Conservation (phyloP, 2,113 vertebrate genomes). For the Orthonyx spaldingii region DNA sequence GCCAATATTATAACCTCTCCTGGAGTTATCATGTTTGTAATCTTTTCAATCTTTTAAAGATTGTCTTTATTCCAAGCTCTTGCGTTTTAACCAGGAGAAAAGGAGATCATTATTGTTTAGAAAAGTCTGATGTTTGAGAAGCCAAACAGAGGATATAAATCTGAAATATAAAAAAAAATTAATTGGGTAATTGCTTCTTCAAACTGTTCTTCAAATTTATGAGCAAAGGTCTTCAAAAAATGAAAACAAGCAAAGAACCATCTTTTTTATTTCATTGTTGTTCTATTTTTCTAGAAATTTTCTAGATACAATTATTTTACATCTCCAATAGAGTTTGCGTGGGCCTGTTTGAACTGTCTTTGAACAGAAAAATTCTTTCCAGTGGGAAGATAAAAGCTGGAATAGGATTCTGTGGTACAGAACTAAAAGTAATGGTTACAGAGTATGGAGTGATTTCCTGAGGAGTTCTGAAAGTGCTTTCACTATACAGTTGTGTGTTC, state of each 20-base stretch:
- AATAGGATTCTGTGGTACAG: not conserved
- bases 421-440: not conserved
- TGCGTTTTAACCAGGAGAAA: not conserved
- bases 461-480: not conserved
- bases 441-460: not conserved
- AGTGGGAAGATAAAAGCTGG: not conserved
- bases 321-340: not conserved
- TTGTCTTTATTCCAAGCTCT: not conserved
- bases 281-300: not conserved
- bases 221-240: not conserved
- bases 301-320: not conserved
- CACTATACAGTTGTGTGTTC: not conserved
- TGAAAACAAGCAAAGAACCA: not conserved
- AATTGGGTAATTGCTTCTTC: not conserved
- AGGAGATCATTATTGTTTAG: not conserved
- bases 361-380: not conserved
- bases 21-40: not conserved
- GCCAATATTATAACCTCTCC: not conserved
- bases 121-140: not conserved
- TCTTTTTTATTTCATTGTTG: not conserved
- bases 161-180: not conserved
- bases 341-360: not conserved
- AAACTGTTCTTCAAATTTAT: not conserved
- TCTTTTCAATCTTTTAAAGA: not conserved
- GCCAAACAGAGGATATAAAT: not conserved